Evolutionary conservation across 2,888 invertebrate genomes (phyloP).

Genomic region (Parnassius mnemosyne): DNA sequence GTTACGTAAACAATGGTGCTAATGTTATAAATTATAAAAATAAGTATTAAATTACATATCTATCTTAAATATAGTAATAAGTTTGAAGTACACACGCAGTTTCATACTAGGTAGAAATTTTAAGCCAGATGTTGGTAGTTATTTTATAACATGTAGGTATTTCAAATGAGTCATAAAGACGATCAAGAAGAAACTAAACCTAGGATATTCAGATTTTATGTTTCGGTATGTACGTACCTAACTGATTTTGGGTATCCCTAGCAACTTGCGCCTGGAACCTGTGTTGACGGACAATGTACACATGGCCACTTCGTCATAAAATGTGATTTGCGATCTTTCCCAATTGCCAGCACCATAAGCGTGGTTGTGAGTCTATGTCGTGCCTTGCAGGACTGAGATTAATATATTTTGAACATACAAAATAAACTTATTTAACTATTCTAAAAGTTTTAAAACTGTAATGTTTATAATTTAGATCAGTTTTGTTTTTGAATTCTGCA

Average conservation of each 20-base stretch:
- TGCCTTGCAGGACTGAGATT: too few relatives aligned
- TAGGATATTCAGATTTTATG: too few relatives aligned
- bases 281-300: slow-evolving; percentile 60
- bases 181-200: too few relatives aligned
- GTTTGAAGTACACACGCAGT: neutral
- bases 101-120: neutral
- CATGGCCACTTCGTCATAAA: slow-evolving; percentile 72
- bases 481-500: too few relatives aligned
- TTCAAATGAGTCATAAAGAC: too few relatives aligned
- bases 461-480: too few relatives aligned
- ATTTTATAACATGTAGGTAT: neutral
- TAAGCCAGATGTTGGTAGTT: neutral
- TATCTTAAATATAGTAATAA: neutral
- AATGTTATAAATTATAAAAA: too few relatives aligned
- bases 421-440: too few relatives aligned
- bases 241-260: slow-evolving; percentile 26
- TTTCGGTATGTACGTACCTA: too few relatives aligned
- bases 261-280: slow-evolving; percentile 28
- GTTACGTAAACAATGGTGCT: neutral
- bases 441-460: too few relatives aligned
- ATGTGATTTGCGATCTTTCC: slow-evolving; percentile 59
- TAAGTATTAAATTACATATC: neutral
- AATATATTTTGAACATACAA: too few relatives aligned
- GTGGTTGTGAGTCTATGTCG: slow-evolving; percentile 24
- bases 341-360: slow-evolving; percentile 40